Base-by-base conservation (phyloP, 1,140 invertebrate genomes). In the Vanessa tameamea region DNA sequence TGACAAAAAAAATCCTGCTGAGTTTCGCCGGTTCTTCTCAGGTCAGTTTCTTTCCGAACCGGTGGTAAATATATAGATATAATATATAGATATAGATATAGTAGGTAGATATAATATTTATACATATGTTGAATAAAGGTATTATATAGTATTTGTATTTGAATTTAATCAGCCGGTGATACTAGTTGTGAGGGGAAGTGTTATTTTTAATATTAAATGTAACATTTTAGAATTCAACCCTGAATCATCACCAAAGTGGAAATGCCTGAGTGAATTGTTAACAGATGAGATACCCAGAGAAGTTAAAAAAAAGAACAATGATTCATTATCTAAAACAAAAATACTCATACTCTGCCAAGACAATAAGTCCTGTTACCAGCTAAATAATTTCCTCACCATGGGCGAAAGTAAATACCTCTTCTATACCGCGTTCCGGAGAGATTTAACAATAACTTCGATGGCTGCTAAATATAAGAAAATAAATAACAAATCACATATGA, bases 231-330 rank as follows among this genome's bases (percentile, higher is more conserved):
- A 96, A 92, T 94, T 97, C 64, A 94, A 95, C 68, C 96, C 97
- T 50, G 98, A 99, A 93, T 92, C 95, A 23, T 97, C 96, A 91
- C 97, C 98, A 13, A 99, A 99, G 93, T 99, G 98, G 98, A 93
- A 95, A 80, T 95, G 95, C 20, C 89, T 98, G 12, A 94, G 91
- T 59, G 97, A 98, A 92, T 94, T 98, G 73, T 87, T 98, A n/a
- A 88, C 94, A 73, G 82, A 94, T 11, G 97, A 98, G 93, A 97
- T 98, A 81, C 95, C 95, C n/a, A 87, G 92, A 16, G 94, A 96
- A 87, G 94, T 94, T 71, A 94, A 94, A 77, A 90, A 92, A 68
- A 85, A 93, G 69, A 76, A 86, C 69, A 78, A 91, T 65, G 94
- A 93, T 53, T 84, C 84, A 76, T 53, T 90, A 78, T 82, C 94